Evolutionary conservation across 2,888 invertebrate genomes (phyloP), one percentile per base, ranked within the genome.

Genomic region (Cephus nigrinus): DNA sequence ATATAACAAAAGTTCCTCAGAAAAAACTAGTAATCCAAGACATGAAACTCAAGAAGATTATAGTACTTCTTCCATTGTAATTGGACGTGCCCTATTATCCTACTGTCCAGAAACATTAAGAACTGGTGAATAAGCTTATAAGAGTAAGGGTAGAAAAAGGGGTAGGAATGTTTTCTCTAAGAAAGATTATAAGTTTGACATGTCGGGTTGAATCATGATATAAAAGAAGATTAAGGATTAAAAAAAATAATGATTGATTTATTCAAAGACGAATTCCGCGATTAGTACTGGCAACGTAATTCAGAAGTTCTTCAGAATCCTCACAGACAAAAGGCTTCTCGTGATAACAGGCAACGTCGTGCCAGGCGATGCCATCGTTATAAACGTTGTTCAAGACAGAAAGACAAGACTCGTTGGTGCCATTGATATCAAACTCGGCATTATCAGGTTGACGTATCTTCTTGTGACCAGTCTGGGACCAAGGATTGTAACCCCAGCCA

Each of bases 341-440:
- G 92, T 97, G 97, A 92, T 97, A 97, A 92, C 97, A 97, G 83
- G 97, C 97, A 76, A 97, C 97, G 92, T 97, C 97, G 92, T 97
- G 97, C 97, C 97, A 98, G 84, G 96, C 97, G 90, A 98, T 97
- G 83, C 97, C 97, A 90, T 98, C 98, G 89, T 96, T 97, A 94
- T 98, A 98, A 11, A 98, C 97, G 92, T 98, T 98, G 93, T 98
- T 97, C 82, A 98, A 93, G 82, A 97, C 94, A 78, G 97, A 96
- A 88, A 98, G 92, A 88, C 98, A 98, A 68, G 97, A 97, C 91
- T 98, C 97, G 82, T 94, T 95, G 81, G 97, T 97, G 80, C 95
- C 94, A 92, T 97, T 97, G 92, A 97, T 97, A 89, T 97, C 97
- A 92, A 95, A 97, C 92, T 97, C 97, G 0, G 97, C 97, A 91